These are phyloP conservation scores for Sarcophaga subvicina DNA, from an alignment of 2,888 invertebrate species.

Conservation along the genomic window DNA sequence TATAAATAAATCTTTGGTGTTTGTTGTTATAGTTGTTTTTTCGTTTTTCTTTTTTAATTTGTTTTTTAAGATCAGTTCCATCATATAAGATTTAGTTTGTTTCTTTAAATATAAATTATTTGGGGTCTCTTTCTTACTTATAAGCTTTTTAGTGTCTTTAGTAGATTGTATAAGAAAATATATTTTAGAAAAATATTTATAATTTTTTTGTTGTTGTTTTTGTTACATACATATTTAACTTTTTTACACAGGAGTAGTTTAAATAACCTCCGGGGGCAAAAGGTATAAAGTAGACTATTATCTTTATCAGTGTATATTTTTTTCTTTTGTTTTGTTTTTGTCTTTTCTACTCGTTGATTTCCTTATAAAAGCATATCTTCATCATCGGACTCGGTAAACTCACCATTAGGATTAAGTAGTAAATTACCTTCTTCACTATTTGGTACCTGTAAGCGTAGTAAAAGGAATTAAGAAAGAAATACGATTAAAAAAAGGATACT, in stretches of 20 bases:
- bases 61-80: conserved; percentile 43
- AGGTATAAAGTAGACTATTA: too few species aligned
- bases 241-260: too few species aligned
- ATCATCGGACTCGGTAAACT: conserved; percentile 80
- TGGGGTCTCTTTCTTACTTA: neutral
- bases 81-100: conserved; percentile 33
- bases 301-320: neutral
- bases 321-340: neutral
- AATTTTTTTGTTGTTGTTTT: neutral
- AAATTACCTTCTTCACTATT: conserved; percentile 80
- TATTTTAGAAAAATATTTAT: conserved; percentile 42
- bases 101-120: conserved; percentile 18
- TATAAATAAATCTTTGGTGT: conserved; percentile 67
- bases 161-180: conserved; percentile 7
- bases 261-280: too few species aligned
- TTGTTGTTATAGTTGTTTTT: neutral
- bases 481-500: neutral
- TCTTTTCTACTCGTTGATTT: neutral
- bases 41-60: neutral
- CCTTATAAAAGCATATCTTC: conserved; percentile 80
- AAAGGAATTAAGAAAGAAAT: conserved; percentile 19
- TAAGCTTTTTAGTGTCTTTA: conserved; percentile 34
- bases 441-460: conserved; percentile 74
- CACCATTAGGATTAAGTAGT: conserved; percentile 79
- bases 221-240: neutral